Base-by-base conservation (phyloP, 2,113 vertebrate genomes). In the Hippopotamus amphibius region DNA sequence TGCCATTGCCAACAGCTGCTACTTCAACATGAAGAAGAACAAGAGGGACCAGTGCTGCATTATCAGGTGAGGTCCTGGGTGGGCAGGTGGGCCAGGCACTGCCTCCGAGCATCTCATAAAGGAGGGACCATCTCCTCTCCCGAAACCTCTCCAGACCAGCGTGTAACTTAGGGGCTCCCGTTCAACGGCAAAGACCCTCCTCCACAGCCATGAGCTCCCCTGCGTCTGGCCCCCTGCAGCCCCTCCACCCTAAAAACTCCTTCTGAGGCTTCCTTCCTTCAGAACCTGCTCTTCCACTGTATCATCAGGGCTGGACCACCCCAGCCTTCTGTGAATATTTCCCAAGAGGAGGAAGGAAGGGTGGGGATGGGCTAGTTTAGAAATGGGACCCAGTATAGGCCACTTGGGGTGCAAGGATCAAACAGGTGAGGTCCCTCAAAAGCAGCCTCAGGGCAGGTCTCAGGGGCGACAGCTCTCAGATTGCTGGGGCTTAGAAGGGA, bases 1-100 rank as follows among this genome's bases (percentile, higher is more conserved):
- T 0, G 99, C 99, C 98, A 98, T 99, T 11, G 99, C 99, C 90
- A 99, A 99, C 98, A 99, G 98, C 98, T 99, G 99, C 96, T 99
- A 99, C 94, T 99, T 99, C 98, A 99, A 99, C 98, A 99, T 99
- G 99, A 99, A 98, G 93, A 99, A 98, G 97, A 99, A 98, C 96
- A 98, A 74, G 84, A 99, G 96, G 98, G 99, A 99, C 97, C 99
- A 99, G 98, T 99, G 99, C 98, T 99, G 99, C 88, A 98, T 99
- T 92, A 99, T 99, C 99, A 99, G 99, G 99, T 99, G 59, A 66
- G 93, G 12, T 17, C 30, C 93, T 48, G 24, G 46, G 21, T 9
- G 48, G 30, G 28, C 17, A 10, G 46, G 21, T 6, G 53, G 30
- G 24, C 21, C 69, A 50, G 26, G 17, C 16, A 6, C 26, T 1